A percentile compares a stretch with the other conserved stretches of the same genome.
Conservation (phyloP, 2,888 invertebrate genomes). For the Drosophila parthenogenetica region DNA sequence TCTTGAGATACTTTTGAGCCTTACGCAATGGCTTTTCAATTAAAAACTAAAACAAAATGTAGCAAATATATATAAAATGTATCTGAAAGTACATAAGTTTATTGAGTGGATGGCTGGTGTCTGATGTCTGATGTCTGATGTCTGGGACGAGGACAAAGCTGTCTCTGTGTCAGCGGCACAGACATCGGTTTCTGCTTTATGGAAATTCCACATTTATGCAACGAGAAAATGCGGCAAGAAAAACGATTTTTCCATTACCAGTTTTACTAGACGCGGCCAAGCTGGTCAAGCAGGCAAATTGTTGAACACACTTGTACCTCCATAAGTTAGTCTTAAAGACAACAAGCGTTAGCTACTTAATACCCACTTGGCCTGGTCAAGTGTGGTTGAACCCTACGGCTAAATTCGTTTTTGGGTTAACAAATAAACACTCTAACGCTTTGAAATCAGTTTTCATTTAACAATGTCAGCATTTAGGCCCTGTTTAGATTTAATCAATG, state of each 20-base stretch:
- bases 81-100: not conserved
- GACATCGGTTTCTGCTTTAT: conserved; percentile 52
- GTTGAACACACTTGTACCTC: conserved; percentile 31
- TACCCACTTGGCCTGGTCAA: conserved; percentile 15
- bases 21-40: conserved; percentile 73
- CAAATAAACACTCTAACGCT: not conserved
- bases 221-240: conserved; percentile 71
- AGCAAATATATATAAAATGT: not conserved
- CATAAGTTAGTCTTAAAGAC: conserved; percentile 25
- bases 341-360: conserved; percentile 7
- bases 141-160: conserved; percentile 36
- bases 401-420: not conserved
- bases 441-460: conserved; percentile 2
- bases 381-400: conserved; percentile 30
- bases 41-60: conserved; percentile 25
- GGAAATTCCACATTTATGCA: conserved; percentile 78
- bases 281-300: conserved; percentile 54
- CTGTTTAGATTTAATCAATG: conserved; percentile 16
- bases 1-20: conserved; percentile 14
- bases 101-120: conserved; percentile 5
- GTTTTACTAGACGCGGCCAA: conserved; percentile 66
- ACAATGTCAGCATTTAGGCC: conserved; percentile 5
- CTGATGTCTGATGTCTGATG: conserved; percentile 25
- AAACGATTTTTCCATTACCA: conserved; percentile 68
- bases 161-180: conserved; percentile 70